A percentile compares a stretch with the other conserved stretches of the same genome.
Conservation (phyloP, 1,140 invertebrate genomes). For the Dolichoris vasculosae region DNA sequence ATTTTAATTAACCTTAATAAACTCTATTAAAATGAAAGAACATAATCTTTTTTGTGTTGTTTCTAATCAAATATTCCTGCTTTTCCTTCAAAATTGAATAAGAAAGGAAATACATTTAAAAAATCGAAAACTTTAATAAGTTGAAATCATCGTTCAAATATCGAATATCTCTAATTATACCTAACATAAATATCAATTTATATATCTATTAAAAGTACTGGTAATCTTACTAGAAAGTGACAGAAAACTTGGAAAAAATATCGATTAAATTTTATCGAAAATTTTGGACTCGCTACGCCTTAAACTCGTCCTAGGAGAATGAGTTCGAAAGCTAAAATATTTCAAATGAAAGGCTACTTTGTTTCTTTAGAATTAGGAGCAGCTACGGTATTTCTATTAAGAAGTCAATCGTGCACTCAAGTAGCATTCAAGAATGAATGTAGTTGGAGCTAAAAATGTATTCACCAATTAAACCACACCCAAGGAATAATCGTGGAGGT, state of each 20-base stretch:
- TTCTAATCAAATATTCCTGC: no score
- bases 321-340: not conserved
- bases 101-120: no score
- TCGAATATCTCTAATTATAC: no score
- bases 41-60: no score
- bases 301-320: not conserved
- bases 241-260: not conserved
- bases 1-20: no score
- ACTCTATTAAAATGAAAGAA: no score
- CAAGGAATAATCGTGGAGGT: not conserved
- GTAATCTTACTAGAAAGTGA: no score
- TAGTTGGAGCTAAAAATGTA: not conserved
- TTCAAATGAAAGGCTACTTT: not conserved
- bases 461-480: slow-evolving; percentile 20
- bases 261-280: not conserved
- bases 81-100: no score
- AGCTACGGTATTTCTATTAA: not conserved
- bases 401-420: not conserved
- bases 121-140: no score
- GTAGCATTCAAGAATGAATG: not conserved
- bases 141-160: no score
- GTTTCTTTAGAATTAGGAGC: not conserved
- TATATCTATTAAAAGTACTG: no score
- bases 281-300: not conserved
- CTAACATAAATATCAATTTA: no score